These are phyloP conservation scores for Ornithorhynchus anatinus DNA, from an alignment of 2,113 vertebrate species.

Conservation along the genomic window DNA sequence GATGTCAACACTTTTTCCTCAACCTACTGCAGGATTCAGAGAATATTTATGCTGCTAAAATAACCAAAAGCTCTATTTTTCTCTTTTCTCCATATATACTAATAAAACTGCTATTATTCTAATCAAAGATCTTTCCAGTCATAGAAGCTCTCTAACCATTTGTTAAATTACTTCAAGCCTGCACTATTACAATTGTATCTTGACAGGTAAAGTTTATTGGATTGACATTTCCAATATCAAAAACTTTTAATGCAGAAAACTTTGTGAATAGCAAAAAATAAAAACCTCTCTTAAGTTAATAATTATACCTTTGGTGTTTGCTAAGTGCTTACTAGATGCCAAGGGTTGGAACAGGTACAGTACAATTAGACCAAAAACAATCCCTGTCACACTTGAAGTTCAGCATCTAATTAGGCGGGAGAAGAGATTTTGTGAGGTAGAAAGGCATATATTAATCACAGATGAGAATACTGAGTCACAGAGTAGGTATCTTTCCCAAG, in stretches of 20 bases:
- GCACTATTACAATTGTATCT: neutral
- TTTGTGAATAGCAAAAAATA: neutral
- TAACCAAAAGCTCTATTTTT: neutral
- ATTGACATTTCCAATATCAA: neutral
- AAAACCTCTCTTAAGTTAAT: neutral
- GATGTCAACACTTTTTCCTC: slow-evolving; percentile 7
- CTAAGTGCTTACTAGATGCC: no score
- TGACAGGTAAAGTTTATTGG: neutral
- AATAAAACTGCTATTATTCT: slow-evolving; percentile 3
- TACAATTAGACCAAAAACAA: no score
- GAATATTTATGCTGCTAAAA: slow-evolving; percentile 31
- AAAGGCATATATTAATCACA: no score
- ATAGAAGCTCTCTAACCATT: neutral
- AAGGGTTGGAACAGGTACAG: no score
- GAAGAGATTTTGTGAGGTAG: no score
- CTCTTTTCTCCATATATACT: neutral
- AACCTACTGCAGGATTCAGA: neutral
- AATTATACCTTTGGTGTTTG: neutral
- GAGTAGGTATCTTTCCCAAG: no score
- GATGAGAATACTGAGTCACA: no score
- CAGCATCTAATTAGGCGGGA: no score
- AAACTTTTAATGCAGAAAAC: neutral
- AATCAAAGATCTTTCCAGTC: neutral
- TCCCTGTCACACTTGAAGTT: no score
- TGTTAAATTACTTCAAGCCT: neutral